These are phyloP conservation scores for Bombyx mandarina DNA, from an alignment of 1,140 invertebrate species.

Conservation along the genomic window DNA sequence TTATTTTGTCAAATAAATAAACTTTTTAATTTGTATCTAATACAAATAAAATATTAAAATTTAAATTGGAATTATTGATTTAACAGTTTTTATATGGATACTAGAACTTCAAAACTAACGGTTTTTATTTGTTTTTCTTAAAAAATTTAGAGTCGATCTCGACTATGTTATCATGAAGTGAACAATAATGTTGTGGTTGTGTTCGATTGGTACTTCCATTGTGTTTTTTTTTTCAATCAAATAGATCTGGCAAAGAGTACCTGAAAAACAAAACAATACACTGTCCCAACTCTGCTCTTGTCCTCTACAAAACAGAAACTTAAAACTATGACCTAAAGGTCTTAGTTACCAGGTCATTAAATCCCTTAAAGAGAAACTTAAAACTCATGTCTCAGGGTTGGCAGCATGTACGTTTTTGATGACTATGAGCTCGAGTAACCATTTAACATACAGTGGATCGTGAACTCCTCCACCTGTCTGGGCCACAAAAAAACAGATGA, in stretches of 20 bases:
- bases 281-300: neutral
- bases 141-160: conserved; percentile 8
- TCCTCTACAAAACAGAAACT: conserved; percentile 6
- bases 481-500: neutral
- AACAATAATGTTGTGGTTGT: conserved; percentile 1
- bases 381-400: neutral
- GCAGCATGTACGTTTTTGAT: neutral
- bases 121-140: conserved; percentile 10
- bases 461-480: neutral
- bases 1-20: conserved; percentile 14
- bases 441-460: neutral
- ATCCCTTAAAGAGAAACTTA: neutral
- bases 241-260: no score
- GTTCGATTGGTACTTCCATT: conserved; percentile 20
- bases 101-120: conserved; percentile 10
- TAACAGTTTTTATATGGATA: conserved; percentile 10
- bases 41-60: conserved; percentile 6
- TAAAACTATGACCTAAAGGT: conserved; percentile 2
- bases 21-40: conserved; percentile 13
- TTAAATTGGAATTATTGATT: conserved; percentile 18
- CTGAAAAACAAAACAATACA: neutral
- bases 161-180: conserved; percentile 21
- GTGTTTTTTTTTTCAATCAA: conserved; percentile 4
- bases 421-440: neutral
- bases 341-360: neutral